Evolutionary conservation across 2,797 vertebrate genomes (phyloP).

Genomic region (Odontamblyopus lacepedii): DNA sequence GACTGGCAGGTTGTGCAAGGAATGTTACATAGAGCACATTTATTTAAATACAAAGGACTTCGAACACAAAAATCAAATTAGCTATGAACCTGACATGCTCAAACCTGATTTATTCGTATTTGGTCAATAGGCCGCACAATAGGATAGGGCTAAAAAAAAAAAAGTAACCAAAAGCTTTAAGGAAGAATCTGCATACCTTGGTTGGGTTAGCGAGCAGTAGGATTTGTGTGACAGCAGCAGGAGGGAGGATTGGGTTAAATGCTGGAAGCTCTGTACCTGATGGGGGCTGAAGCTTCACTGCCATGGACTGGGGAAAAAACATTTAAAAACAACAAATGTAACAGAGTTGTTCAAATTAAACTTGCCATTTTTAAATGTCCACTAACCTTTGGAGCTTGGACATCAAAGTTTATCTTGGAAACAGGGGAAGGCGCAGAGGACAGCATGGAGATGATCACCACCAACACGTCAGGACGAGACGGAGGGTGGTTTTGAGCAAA

Average conservation of each 20-base stretch:
- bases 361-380: background rate
- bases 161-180: background rate
- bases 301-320: conserved; percentile 84
- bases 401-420: conserved; percentile 84
- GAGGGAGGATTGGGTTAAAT: conserved; percentile 93
- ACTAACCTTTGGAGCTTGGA: conserved; percentile 86
- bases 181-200: conserved; percentile 77
- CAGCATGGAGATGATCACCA: conserved; percentile 97
- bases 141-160: too few species aligned
- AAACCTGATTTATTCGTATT: too few species aligned
- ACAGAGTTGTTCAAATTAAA: background rate
- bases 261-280: conserved; percentile 91
- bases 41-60: too few species aligned
- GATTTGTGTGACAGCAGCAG: conserved; percentile 96
- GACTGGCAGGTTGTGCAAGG: too few species aligned
- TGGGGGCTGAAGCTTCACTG: conserved; percentile 93
- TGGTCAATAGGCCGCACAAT: too few species aligned
- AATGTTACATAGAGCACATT: too few species aligned
- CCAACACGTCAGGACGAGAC: conserved; percentile 87
- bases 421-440: conserved; percentile 91
- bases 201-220: conserved; percentile 94
- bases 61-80: too few species aligned
- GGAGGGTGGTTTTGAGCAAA: conserved; percentile 89
- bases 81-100: too few species aligned
- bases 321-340: background rate